A percentile compares a stretch with the other conserved stretches of the same genome.
phyloP scores from a whole-genome alignment of 1,140 invertebrate genomes.

The Zeugodacus cucurbitae region DNA sequence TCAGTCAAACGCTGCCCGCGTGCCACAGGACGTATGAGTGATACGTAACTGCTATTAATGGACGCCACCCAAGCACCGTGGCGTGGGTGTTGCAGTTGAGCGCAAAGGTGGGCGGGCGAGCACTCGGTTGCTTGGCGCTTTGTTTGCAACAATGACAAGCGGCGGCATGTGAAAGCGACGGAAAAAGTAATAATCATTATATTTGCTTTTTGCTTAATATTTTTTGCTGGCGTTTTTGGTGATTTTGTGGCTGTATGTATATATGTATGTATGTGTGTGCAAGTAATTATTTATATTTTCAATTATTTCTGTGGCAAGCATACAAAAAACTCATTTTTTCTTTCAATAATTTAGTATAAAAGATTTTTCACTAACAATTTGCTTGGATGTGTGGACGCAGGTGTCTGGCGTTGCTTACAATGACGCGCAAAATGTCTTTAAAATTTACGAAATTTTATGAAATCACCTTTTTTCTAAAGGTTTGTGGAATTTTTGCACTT shows the following conservation, averaged over 20 bases:
- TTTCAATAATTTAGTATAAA: neutral
- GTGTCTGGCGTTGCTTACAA: neutral
- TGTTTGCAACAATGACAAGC: neutral
- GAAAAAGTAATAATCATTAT: neutral
- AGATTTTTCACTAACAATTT: constrained; percentile 14
- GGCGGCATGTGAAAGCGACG: too few species aligned
- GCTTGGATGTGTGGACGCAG: neutral
- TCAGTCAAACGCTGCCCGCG: neutral
- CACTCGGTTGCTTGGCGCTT: neutral
- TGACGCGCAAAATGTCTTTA: neutral
- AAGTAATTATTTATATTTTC: neutral
- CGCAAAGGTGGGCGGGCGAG: neutral
- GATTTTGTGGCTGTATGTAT: neutral
- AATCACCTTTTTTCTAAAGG: neutral
- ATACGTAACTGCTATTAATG: neutral
- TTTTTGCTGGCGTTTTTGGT: neutral
- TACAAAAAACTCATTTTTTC: neutral
- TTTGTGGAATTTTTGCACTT: neutral
- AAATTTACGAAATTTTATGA: neutral
- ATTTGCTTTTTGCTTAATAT: neutral
- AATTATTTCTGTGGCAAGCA: neutral
- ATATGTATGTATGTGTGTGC: neutral
- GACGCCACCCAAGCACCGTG: neutral
- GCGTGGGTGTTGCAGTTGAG: neutral
- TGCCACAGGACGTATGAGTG: constrained; percentile 30